These are phyloP conservation scores for Heterohyrax brucei DNA, from an alignment of 2,797 vertebrate genomes.

Conservation along the genomic window DNA sequence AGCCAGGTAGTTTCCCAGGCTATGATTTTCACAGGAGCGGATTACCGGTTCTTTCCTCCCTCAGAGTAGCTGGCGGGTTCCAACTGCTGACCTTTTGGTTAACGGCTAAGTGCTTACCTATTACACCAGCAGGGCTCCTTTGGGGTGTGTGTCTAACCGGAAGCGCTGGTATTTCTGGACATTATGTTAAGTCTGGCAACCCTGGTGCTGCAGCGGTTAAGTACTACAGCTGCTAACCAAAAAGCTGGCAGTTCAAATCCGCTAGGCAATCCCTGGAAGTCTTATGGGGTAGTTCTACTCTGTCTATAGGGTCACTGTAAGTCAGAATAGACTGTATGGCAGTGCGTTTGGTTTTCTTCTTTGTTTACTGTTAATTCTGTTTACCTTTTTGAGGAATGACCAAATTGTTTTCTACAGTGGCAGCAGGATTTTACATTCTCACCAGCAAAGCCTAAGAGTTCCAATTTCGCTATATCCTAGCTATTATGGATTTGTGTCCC, in stretches of 20 bases:
- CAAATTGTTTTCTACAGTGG: background rate
- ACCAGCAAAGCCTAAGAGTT: background rate
- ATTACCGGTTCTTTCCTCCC: background rate
- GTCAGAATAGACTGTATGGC: no score
- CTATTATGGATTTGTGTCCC: background rate
- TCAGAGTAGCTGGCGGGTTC: no score
- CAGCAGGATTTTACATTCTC: background rate
- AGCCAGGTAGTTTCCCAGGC: background rate
- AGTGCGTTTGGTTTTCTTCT: no score
- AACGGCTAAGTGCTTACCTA: background rate
- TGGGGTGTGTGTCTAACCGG: background rate
- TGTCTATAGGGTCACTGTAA: no score
- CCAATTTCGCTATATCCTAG: background rate
- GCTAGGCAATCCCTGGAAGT: no score
- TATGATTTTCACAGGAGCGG: background rate
- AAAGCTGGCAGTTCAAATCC: no score
- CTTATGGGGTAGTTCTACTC: no score
- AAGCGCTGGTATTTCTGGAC: background rate
- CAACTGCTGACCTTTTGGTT: background rate
- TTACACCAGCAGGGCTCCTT: background rate
- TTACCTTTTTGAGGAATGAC: background rate
- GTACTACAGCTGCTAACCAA: no score
- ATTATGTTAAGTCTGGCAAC: background rate
- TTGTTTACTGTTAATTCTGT: background rate
- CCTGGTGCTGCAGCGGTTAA: no score